phyloP scores from a whole-genome alignment of 2,113 vertebrate genomes.

The Enhydra lutris region DNA sequence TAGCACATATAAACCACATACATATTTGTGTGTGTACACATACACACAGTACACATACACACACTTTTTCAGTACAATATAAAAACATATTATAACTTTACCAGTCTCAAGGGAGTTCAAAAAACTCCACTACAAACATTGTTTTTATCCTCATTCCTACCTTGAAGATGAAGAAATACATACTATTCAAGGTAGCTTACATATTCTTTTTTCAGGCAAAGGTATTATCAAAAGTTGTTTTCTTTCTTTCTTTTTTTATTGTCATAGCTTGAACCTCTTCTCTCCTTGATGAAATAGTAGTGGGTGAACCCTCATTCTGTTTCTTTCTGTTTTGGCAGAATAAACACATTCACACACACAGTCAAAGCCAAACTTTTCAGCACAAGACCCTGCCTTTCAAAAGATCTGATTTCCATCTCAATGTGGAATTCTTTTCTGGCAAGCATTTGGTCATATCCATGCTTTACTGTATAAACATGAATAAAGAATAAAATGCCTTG shows the following conservation, averaged over 20 bases:
- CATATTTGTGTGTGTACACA: not conserved
- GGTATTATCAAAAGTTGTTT: not conserved
- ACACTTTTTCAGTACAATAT: not conserved
- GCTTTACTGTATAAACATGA: slow-evolving; percentile 32
- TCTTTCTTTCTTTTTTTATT: not conserved
- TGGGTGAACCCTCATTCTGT: not conserved
- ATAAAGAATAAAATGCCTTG: slow-evolving; percentile 40
- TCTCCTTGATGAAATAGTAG: not conserved
- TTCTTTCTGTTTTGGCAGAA: slow-evolving; percentile 37
- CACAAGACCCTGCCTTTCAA: slow-evolving; percentile 20
- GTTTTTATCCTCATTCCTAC: not conserved
- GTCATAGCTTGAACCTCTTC: not conserved
- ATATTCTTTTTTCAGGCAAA: slow-evolving; percentile 4
- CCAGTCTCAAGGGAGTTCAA: not conserved
- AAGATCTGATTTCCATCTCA: slow-evolving; percentile 48
- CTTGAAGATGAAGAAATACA: slow-evolving; percentile 22
- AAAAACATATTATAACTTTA: not conserved
- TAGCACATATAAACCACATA: not conserved
- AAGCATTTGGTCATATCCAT: not conserved
- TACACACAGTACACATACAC: not conserved
- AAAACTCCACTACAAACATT: not conserved
- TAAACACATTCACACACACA: not conserved
- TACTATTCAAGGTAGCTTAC: not conserved
- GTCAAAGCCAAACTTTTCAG: slow-evolving; percentile 15
- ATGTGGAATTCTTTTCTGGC: slow-evolving; percentile 36